Percentiles rank a stretch among this genome's conserved stretches.
These are phyloP conservation scores for Larimichthys crocea DNA, from an alignment of 2,113 vertebrate genomes.

Conservation along the genomic window DNA sequence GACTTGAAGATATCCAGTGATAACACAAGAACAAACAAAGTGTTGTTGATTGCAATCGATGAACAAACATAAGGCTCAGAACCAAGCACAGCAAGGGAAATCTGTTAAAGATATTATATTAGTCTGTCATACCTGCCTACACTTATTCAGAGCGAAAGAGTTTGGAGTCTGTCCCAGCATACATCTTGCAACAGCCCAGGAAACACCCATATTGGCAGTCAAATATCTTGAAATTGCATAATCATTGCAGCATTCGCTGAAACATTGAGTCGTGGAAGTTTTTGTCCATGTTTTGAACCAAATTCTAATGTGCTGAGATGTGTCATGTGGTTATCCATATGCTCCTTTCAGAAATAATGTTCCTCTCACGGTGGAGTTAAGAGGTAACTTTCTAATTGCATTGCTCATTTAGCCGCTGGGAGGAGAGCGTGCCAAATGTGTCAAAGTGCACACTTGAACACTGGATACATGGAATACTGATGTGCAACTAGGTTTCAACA, in stretches of 20 bases:
- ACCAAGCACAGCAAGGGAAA: too few species aligned
- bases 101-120: background rate
- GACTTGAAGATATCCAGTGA: background rate
- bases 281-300: background rate
- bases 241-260: background rate
- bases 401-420: background rate
- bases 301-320: too few species aligned
- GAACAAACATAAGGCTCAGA: too few species aligned
- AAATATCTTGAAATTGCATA: background rate
- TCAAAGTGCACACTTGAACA: background rate
- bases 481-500: background rate
- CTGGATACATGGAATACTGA: background rate
- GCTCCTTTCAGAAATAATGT: conserved; percentile 2
- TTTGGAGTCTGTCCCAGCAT: background rate
- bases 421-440: background rate
- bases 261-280: background rate
- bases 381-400: background rate
- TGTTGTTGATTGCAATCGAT: too few species aligned
- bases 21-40: background rate
- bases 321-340: background rate
- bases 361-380: background rate
- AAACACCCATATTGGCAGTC: background rate
- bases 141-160: background rate
- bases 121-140: background rate
- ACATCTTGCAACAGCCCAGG: background rate